Conservation (phyloP, 1,140 invertebrate species). For the Diplogasteroides magnus region DNA sequence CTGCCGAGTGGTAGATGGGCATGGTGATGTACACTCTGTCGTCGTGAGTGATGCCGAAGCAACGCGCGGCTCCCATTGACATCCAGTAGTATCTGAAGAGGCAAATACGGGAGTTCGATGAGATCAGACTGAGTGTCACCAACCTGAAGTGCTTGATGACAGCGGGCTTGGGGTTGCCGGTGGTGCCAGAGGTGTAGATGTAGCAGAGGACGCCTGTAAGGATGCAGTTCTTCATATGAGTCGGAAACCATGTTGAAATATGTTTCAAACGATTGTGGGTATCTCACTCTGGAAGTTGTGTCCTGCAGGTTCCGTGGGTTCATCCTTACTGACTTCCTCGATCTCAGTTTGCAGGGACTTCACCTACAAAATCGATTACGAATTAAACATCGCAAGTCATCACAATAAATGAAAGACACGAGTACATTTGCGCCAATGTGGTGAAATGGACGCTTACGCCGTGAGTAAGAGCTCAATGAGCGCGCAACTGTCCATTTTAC, state of each 20-base stretch:
- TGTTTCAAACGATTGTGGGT: too few species aligned
- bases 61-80: slow-evolving; percentile 33
- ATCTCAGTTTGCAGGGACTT: too few species aligned
- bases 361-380: too few species aligned
- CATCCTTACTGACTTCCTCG: slow-evolving; percentile 13
- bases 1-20: slow-evolving; percentile 88
- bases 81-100: slow-evolving; percentile 32
- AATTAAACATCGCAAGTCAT: too few species aligned
- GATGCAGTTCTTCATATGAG: neutral
- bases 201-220: slow-evolving; percentile 53
- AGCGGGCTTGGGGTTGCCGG: slow-evolving; percentile 55
- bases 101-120: too few species aligned
- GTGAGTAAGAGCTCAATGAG: too few species aligned
- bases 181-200: slow-evolving; percentile 57
- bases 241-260: slow-evolving; percentile 1
- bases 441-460: too few species aligned
- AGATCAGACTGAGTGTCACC: slow-evolving; percentile 4
- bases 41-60: slow-evolving; percentile 29
- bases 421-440: too few species aligned
- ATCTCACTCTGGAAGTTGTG: slow-evolving; percentile 45
- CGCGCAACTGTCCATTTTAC: too few species aligned
- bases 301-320: slow-evolving; percentile 20
- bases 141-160: slow-evolving; percentile 44
- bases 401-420: too few species aligned
- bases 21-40: slow-evolving; percentile 81